Evolutionary conservation across 1,140 invertebrate genomes (phyloP).

Genomic region (Rhopalosiphum padi): DNA sequence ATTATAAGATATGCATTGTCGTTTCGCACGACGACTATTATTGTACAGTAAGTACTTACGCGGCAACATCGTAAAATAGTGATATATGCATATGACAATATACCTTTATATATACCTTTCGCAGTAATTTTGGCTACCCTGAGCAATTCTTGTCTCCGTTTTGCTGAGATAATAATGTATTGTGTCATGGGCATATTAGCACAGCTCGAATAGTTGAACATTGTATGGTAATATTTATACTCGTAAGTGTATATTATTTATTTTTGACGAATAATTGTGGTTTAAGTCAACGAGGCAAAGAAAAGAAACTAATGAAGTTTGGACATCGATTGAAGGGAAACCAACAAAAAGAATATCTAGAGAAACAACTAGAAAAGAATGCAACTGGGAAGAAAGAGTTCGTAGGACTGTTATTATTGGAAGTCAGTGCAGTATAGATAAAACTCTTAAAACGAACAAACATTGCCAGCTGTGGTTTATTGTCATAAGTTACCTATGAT

Average conservation of each 20-base stretch:
- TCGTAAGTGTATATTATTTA: too few relatives aligned
- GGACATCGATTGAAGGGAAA: background rate
- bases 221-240: background rate
- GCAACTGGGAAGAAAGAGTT: too few relatives aligned
- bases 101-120: background rate
- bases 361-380: background rate
- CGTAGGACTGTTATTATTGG: too few relatives aligned
- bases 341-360: background rate
- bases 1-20: background rate
- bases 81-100: slow-evolving; percentile 9
- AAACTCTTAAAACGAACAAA: too few relatives aligned
- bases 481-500: too few relatives aligned
- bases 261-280: background rate
- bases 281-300: too few relatives aligned
- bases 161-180: background rate
- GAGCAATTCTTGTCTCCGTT: background rate
- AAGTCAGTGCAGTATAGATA: too few relatives aligned
- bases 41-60: background rate
- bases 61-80: background rate
- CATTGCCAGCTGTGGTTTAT: too few relatives aligned
- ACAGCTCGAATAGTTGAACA: background rate
- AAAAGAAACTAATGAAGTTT: too few relatives aligned
- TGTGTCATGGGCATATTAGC: background rate
- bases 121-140: too few relatives aligned
- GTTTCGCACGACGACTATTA: background rate